Evolutionary conservation across 2,888 invertebrate genomes (phyloP), one percentile per base, ranked within the genome.

Genomic region (Physocephala rufipes): DNA sequence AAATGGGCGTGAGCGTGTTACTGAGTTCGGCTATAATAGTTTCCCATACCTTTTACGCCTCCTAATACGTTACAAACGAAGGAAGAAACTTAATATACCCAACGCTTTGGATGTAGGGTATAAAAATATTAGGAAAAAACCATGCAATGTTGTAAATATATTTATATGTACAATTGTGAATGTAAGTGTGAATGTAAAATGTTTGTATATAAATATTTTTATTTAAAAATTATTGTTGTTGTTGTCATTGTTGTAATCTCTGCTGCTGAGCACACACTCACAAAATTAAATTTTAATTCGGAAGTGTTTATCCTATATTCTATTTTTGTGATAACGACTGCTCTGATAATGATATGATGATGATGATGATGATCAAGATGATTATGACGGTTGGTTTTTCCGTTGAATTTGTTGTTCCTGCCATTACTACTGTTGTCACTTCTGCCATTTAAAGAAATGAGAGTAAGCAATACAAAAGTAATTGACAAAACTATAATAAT

Each of bases 251-350:
- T 47, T 2, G 26, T 45, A 19, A 9, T 36, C 9, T 7, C 9
- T 36, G 36, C 36, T 36, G 4, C 9, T 36, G 36, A 9, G 61
- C 61, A 68, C 62, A 68, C 51, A 62, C 68, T 36, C 47, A 62
- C 43, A 51, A 61, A 62, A 47, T 24, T 49, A 21, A 28, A 62
- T 49, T 51, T 62, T 49, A n/a, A 62, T 26, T 26, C 43, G 58
- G 24, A 58, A 67, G 58, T 67, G 67, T 58, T n/a, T n/a, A n/a
- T n/a, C n/a, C n/a, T n/a, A n/a, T n/a, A n/a, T n/a, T n/a, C n/a
- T n/a, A n/a, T n/a, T n/a, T n/a, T n/a, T n/a, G n/a, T n/a, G n/a
- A n/a, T n/a, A n/a, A n/a, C n/a, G n/a, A n/a, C n/a, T n/a, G n/a
- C n/a, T n/a, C n/a, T n/a, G n/a, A n/a, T n/a, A n/a, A n/a, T n/a